Evolutionary conservation across 2,888 invertebrate species (phyloP).

Genomic region (Leucozona laternaria): DNA sequence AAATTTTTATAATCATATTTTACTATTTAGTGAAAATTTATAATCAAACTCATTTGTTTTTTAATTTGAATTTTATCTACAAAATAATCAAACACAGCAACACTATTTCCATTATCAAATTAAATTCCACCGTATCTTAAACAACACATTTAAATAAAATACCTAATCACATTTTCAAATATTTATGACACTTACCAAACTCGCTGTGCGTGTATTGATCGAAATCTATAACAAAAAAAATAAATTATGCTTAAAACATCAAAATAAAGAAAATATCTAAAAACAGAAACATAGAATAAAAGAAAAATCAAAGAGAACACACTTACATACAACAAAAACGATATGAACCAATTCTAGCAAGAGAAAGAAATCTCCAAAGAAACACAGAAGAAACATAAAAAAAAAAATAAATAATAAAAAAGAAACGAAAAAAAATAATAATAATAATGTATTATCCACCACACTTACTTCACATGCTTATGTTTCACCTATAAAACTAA

Average conservation of each 20-base stretch:
- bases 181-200: conserved; percentile 53
- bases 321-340: conserved; percentile 1
- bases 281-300: conserved; percentile 13
- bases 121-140: background rate
- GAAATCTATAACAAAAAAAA: conserved; percentile 40
- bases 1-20: no score
- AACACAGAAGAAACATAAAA: conserved; percentile 17
- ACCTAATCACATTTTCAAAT: conserved; percentile 50
- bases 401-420: background rate
- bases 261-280: conserved; percentile 52
- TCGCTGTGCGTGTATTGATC: conserved; percentile 61
- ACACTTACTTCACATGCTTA: conserved; percentile 72
- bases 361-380: conserved; percentile 21
- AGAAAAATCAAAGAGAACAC: conserved; percentile 11
- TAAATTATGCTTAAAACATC: conserved; percentile 65
- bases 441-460: conserved; percentile 69
- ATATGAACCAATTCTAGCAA: conserved; percentile 33
- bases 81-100: conserved; percentile 33
- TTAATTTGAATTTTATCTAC: no score
- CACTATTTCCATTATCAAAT: conserved; percentile 29
- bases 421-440: conserved; percentile 51
- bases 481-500: conserved; percentile 75
- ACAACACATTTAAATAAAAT: conserved; percentile 46
- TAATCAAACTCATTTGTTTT: no score
- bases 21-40: no score